Evolutionary conservation across 37 sponge, comb jelly and placozoan genomes (phyloP).

Genomic region (Ephydatia muelleri): DNA sequence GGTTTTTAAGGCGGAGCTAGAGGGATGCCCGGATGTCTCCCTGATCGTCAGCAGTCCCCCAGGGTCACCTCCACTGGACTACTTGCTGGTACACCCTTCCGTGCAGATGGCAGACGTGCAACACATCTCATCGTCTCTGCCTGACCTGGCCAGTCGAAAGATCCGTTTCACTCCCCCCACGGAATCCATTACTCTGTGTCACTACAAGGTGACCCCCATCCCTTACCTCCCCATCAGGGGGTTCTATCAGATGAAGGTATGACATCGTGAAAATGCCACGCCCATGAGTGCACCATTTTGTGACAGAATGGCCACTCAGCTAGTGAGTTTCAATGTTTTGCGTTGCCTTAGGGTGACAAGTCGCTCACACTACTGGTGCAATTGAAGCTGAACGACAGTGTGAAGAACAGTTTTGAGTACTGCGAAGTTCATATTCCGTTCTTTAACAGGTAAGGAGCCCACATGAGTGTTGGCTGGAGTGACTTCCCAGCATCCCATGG

Average conservation of each 20-base stretch:
- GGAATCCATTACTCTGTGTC: constrained; percentile 73
- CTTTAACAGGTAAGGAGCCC: constrained; percentile 73
- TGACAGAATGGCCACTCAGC: too few relatives aligned
- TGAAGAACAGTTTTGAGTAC: constrained; percentile 87
- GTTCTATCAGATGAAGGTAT: constrained; percentile 92
- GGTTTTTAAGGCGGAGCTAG: constrained; percentile 75
- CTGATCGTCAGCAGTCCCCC: constrained; percentile 63
- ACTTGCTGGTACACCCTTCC: constrained; percentile 79
- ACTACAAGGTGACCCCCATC: constrained; percentile 52
- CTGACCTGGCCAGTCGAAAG: constrained; percentile 42
- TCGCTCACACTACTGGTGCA: constrained; percentile 74
- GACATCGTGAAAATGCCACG: neutral
- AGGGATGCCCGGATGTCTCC: constrained; percentile 81
- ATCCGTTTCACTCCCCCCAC: constrained; percentile 78
- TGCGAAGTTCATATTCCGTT: constrained; percentile 86
- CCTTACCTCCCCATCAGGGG: constrained; percentile 78
- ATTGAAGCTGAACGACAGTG: constrained; percentile 70
- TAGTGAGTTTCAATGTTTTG: too few relatives aligned
- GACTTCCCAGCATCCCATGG: too few relatives aligned
- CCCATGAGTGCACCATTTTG: neutral
- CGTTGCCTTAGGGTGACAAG: constrained; percentile 45
- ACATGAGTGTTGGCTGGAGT: neutral
- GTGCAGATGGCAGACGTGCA: constrained; percentile 61
- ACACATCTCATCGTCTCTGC: neutral
- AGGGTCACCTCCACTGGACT: constrained; percentile 53